Base-by-base conservation (phyloP, 2,797 vertebrate genomes). In the Thunnus albacares region DNA sequence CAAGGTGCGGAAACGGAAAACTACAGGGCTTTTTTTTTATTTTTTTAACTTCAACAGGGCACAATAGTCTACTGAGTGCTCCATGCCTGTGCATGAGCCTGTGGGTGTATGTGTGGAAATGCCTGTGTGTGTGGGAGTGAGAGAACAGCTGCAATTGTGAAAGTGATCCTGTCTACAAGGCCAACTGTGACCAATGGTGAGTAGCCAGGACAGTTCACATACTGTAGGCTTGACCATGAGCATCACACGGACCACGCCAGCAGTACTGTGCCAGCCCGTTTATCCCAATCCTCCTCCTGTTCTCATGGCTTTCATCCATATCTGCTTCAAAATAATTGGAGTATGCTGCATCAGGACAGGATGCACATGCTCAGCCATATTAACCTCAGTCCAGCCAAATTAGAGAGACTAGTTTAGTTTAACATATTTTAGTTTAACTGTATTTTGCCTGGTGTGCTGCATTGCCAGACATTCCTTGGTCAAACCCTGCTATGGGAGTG, bases 91-190 rank as follows among this genome's bases (percentile, higher is more conserved):
- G 71, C 41, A 28, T 63, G 71, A 71, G 78, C 47, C 26, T 72
- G 73, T 78, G 77, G 80, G 85, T 1, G 75, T 75, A 62, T 84
- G 85, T 83, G 86, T 90, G 87, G 65, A 90, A 85, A 88, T 87
- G 87, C 80, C 71, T 86, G 83, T 52, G 70, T 80, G 89, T 81
- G 90, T 82, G 90, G 83, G 88, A 88, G 84, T 78, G 68, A 70
- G 81, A 87, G 84, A 91, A 93, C 93, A 94, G 93, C 94, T 95
- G 93, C 92, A 81, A 88, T 89, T 92, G 87, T 89, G 87, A 91
- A 93, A 91, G 72, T 77, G 89, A 93, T 93, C 91, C 88, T 43
- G 77, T 89, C 86, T 87, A 81, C 71, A 81, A 78, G 80, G 85
- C 91, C 90, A 93, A 91, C 90, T 91, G 89, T 80, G 82, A 86